phyloP scores from a whole-genome alignment of 2,888 invertebrate genomes.

The Polydrusus cervinus region DNA sequence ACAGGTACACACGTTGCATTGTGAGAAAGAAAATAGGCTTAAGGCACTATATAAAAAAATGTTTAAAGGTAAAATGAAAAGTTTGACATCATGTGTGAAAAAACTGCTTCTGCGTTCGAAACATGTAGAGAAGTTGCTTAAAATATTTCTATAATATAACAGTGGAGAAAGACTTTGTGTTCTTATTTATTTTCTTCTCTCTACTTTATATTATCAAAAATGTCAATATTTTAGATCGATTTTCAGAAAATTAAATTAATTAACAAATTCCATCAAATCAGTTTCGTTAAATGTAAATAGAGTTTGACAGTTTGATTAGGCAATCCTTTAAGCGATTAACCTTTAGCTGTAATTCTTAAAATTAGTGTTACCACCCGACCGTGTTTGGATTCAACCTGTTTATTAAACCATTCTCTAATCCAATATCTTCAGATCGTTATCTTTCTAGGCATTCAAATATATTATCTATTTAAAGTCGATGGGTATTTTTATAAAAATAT shows the following conservation, averaged over 20 bases:
- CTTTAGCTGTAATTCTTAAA: constrained; percentile 39
- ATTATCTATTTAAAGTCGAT: constrained; percentile 40
- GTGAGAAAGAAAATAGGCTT: no score
- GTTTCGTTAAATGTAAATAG: constrained; percentile 19
- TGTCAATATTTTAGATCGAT: no score
- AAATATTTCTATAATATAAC: no score
- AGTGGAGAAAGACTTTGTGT: no score
- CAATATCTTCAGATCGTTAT: constrained; percentile 40
- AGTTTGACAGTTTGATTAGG: constrained; percentile 44
- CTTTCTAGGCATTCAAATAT: constrained; percentile 40
- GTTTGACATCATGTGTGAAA: no score
- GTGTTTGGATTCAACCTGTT: constrained; percentile 43
- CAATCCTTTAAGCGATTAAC: constrained; percentile 44
- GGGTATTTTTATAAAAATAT: constrained; percentile 44
- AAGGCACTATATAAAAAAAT: no score
- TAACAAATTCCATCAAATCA: not conserved
- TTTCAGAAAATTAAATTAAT: constrained; percentile 11
- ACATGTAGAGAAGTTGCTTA: no score
- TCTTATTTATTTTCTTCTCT: no score
- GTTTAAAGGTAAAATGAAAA: no score
- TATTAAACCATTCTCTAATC: constrained; percentile 46
- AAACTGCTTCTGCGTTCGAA: no score
- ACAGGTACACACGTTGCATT: no score
- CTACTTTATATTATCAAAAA: no score
- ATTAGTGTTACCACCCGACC: constrained; percentile 45